Conservation (phyloP, 1,140 invertebrate genomes). For the Drosophila oshimai region DNA sequence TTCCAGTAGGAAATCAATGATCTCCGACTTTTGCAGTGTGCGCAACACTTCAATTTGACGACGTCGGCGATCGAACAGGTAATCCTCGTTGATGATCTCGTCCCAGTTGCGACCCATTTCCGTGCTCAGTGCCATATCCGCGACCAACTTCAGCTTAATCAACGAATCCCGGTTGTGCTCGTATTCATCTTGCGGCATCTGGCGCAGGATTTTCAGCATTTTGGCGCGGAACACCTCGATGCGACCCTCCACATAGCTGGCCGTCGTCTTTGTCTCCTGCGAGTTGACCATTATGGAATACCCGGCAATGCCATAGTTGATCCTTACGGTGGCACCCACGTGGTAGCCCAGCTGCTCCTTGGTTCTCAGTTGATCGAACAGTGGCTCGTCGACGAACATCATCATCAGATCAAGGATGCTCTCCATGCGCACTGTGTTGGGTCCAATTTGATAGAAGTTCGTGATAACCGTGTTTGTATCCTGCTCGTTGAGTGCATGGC, state of each 20-base stretch:
- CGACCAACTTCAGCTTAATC: constrained; percentile 88
- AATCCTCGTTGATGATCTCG: constrained; percentile 87
- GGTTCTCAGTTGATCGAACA: constrained; percentile 93
- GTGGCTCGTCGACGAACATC: constrained; percentile 92
- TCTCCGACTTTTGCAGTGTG: constrained; percentile 83
- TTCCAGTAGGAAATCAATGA: constrained; percentile 85
- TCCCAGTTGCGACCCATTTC: constrained; percentile 89
- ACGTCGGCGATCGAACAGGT: constrained; percentile 86
- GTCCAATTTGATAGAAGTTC: constrained; percentile 94
- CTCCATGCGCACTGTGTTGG: constrained; percentile 85
- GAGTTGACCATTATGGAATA: constrained; percentile 89
- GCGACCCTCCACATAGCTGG: constrained; percentile 88
- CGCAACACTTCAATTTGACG: constrained; percentile 83
- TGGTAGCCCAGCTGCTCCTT: constrained; percentile 95
- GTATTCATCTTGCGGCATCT: constrained; percentile 86
- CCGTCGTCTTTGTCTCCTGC: constrained; percentile 88
- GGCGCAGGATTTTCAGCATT: constrained; percentile 85
- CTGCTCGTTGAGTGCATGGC: constrained; percentile 87
- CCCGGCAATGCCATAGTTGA: constrained; percentile 89
- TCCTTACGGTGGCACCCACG: constrained; percentile 87
- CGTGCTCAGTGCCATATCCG: constrained; percentile 88
- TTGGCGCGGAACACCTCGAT: constrained; percentile 89
- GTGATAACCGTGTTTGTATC: constrained; percentile 93
- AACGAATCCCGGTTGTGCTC: constrained; percentile 86
- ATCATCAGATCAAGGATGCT: constrained; percentile 91